These are phyloP conservation scores for Tragopan temminckii DNA, from an alignment of 2,797 vertebrate species.

Conservation along the genomic window DNA sequence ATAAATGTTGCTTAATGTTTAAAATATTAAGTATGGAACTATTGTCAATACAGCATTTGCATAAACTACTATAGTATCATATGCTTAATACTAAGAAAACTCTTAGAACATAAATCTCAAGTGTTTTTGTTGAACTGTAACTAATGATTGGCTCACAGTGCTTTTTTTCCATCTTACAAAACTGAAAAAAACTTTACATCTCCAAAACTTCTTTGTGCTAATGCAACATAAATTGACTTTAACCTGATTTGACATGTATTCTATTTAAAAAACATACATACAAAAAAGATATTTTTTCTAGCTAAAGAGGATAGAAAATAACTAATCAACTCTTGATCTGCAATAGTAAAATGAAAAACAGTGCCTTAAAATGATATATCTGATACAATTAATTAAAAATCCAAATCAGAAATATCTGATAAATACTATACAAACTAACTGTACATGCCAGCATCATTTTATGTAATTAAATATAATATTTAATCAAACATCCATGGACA, in stretches of 20 bases:
- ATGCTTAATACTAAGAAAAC: not conserved
- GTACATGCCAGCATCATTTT: not conserved
- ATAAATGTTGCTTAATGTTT: not conserved
- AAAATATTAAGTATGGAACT: not conserved
- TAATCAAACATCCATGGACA: not conserved
- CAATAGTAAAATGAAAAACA: not conserved
- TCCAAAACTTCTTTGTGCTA: slow-evolving; percentile 20
- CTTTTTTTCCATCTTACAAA: not conserved
- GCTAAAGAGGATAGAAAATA: not conserved
- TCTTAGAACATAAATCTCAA: not conserved
- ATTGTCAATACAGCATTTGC: not conserved
- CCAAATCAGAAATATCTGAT: not conserved
- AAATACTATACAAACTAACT: not conserved
- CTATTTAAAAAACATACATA: not conserved
- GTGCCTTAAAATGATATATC: not conserved
- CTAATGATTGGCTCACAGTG: not conserved
- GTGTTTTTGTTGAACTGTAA: not conserved
- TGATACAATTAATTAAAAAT: not conserved
- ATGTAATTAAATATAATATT: not conserved
- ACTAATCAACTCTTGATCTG: not conserved
- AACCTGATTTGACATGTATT: not conserved
- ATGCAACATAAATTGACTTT: slow-evolving; percentile 27
- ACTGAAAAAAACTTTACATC: not conserved
- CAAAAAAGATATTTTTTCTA: too few relatives aligned
- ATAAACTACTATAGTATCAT: not conserved